Base-by-base conservation (phyloP, 2,113 vertebrate species). In the Epinephelus moara region DNA sequence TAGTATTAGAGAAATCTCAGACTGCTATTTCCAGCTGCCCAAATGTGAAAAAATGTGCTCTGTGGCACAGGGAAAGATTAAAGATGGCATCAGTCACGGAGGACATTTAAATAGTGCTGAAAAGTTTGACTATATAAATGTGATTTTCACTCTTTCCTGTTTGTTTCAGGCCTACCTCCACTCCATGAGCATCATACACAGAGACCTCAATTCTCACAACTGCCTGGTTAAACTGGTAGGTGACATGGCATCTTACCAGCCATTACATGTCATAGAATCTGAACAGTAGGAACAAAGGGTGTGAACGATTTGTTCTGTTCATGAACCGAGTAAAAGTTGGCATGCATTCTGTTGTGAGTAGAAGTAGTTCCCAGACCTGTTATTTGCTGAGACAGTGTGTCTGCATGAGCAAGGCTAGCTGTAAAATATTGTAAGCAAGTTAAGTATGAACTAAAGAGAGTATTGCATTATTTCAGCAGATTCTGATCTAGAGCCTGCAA, bases 191-290 rank as follows among this genome's bases (percentile, higher is more conserved):
- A 97, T 98, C 92, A 97, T 98, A 91, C 96, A 97, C 92, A 96
- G 97, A 93, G 96, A 97, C 71, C 96, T 98, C 92, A 98, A 99
- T 90, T 97, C 98, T 19, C 97, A 98, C 94, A 99, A 99, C 71
- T 99, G 98, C 95, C 96, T 99, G 70, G 96, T 99, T 90, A 99
- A 98, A 92, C 92, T 98, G 97, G 98, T 99, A 95, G 47, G 96
- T 94, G 66, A 84, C 68, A 21, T 47, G 63, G 30, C 18, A 30
- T 75, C 15, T 30, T 4, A n/a, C 8, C 11, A 73, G 11, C 25
- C 1, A 0, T 63, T 37, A 60, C 47, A 69, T 30, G 13, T 82
- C 9, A 67, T 17, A 55, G 50, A 23, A 47, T 66, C 21, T 52
- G 1, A 59, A 50, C 50, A 68, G 19, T 33, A 40, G 64, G 17